A percentile compares a stretch with the other conserved stretches of the same genome.
Evolutionary conservation across 2,888 invertebrate genomes (phyloP).

Genomic region (Salticus scenicus): DNA sequence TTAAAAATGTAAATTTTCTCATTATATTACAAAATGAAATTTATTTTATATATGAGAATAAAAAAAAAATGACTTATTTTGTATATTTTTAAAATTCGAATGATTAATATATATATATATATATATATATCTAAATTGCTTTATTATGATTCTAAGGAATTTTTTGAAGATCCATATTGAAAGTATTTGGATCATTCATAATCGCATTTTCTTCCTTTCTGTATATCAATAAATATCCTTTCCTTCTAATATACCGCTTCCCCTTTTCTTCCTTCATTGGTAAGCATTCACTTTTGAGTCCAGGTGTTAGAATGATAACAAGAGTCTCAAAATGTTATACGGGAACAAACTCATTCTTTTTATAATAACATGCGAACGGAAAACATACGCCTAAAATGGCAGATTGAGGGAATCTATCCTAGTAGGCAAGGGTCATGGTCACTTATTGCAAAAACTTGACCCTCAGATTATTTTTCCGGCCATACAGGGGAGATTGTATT

Average conservation of each 20-base stretch:
- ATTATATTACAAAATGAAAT: too few species aligned
- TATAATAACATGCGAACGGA: neutral
- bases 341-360: slow-evolving; percentile 57
- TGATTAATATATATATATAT: too few species aligned
- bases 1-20: too few species aligned
- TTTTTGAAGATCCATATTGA: too few species aligned
- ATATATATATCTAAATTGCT: too few species aligned
- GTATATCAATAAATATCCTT: neutral
- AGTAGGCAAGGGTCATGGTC: slow-evolving; percentile 35
- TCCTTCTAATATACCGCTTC: neutral
- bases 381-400: slow-evolving; percentile 5
- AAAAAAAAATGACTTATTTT: too few species aligned
- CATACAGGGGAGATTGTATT: slow-evolving; percentile 21
- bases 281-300: neutral
- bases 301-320: slow-evolving; percentile 61
- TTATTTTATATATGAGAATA: too few species aligned
- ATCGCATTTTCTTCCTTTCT: too few species aligned
- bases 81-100: too few species aligned
- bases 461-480: neutral
- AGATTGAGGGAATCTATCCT: slow-evolving; percentile 9
- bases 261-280: neutral
- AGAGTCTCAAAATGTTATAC: slow-evolving; percentile 42
- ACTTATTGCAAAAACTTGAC: slow-evolving; percentile 27
- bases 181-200: too few species aligned
- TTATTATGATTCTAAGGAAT: too few species aligned